Evolutionary conservation across 2,888 invertebrate genomes (phyloP).

Genomic region (Arrhopalites spinosus): DNA sequence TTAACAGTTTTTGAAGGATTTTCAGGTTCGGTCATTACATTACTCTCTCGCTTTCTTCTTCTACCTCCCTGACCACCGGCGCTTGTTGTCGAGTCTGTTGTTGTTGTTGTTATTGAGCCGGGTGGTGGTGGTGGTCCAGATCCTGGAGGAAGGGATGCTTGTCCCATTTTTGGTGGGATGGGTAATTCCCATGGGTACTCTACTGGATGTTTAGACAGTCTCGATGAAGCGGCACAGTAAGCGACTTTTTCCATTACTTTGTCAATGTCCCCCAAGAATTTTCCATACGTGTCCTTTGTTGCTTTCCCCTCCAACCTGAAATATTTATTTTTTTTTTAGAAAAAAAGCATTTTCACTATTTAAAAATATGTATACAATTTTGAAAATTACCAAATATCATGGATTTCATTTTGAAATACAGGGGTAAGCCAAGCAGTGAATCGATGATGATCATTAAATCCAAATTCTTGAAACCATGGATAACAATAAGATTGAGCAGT

Average conservation of each 20-base stretch:
- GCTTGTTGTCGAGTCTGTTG: no score
- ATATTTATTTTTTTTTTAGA: no score
- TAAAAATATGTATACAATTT: no score
- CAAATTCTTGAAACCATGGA: conserved; percentile 36
- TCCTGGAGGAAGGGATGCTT: no score
- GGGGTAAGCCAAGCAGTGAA: conserved; percentile 46
- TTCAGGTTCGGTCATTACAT: no score
- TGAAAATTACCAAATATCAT: conserved; percentile 48
- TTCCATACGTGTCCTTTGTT: conserved; percentile 30
- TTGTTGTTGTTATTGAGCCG: no score
- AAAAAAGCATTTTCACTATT: neutral
- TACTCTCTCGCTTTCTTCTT: no score
- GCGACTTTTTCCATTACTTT: conserved; percentile 41
- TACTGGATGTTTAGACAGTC: neutral
- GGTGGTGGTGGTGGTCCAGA: no score
- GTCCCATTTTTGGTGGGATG: no score
- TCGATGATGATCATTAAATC: conserved; percentile 48
- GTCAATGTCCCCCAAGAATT: conserved; percentile 44
- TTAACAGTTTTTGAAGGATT: no score
- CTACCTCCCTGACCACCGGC: no score
- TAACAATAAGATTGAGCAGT: conserved; percentile 43
- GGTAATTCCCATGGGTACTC: conserved; percentile 48
- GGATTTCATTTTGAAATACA: conserved; percentile 44
- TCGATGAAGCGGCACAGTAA: conserved; percentile 44
- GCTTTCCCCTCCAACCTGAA: conserved; percentile 38